Conservation (phyloP, 2,113 vertebrate species). For the Promerops cafer region DNA sequence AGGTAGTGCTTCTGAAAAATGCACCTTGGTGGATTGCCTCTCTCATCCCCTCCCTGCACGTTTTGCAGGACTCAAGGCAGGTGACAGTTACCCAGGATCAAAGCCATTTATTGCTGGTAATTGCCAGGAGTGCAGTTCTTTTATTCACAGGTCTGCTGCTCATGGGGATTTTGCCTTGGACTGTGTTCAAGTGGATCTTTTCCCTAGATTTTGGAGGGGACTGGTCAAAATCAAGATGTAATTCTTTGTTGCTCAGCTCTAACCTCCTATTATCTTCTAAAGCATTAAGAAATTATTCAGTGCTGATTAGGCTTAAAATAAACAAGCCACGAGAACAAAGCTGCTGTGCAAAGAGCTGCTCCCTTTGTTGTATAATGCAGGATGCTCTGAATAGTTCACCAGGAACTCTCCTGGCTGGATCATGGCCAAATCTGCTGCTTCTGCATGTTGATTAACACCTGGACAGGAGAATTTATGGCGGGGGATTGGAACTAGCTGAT, state of each 20-base stretch:
- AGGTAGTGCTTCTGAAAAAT: background rate
- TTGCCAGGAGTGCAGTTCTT: background rate
- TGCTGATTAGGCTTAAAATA: background rate
- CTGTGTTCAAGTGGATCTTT: background rate
- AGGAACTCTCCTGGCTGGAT: background rate
- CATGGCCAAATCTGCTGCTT: background rate
- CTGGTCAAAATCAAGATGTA: background rate
- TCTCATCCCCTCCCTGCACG: background rate
- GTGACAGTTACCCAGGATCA: background rate
- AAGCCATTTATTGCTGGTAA: background rate
- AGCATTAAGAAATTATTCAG: background rate
- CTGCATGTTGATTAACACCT: background rate
- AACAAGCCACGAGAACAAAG: background rate
- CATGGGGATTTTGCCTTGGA: background rate
- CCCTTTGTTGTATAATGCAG: background rate
- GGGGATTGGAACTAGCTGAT: background rate
- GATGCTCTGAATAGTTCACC: background rate
- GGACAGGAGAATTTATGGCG: background rate
- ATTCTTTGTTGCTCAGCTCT: background rate
- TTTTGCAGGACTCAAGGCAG: background rate
- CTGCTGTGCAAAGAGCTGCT: background rate
- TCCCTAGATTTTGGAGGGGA: background rate
- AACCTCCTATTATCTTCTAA: background rate
- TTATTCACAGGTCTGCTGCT: background rate
- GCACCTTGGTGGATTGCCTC: background rate